Evolutionary conservation across 2,888 invertebrate genomes (phyloP).

Genomic region (Myopa tessellatipennis): DNA sequence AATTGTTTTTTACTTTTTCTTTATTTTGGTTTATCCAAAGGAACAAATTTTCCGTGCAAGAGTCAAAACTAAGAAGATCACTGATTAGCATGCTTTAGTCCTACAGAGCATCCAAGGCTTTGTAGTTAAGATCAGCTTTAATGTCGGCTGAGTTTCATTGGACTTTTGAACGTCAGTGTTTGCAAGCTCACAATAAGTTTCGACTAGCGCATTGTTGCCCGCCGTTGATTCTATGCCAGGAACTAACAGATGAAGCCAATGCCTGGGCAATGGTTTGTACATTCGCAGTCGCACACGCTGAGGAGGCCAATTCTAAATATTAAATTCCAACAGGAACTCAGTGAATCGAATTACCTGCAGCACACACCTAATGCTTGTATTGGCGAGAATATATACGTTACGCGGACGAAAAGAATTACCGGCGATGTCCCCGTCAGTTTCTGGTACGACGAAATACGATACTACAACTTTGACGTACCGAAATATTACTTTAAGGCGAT

Average conservation of each 20-base stretch:
- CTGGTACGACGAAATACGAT: conserved; percentile 81
- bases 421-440: conserved; percentile 77
- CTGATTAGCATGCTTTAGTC: neutral
- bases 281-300: neutral
- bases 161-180: conserved; percentile 21
- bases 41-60: neutral
- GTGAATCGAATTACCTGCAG: conserved; percentile 68
- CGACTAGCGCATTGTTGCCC: conserved; percentile 5
- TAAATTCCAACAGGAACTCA: conserved; percentile 6
- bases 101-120: neutral
- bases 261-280: neutral
- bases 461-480: conserved; percentile 73
- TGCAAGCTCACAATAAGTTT: conserved; percentile 72
- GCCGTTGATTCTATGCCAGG: neutral
- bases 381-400: conserved; percentile 82
- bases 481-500: conserved; percentile 77
- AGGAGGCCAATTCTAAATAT: neutral
- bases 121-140: neutral
- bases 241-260: neutral
- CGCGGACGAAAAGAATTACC: conserved; percentile 69
- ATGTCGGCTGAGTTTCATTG: neutral
- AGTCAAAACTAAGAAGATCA: neutral
- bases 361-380: conserved; percentile 81
- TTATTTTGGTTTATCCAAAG: neutral
- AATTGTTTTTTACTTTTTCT: neutral